Evolutionary conservation across 2,888 invertebrate species (phyloP), one percentile per base, ranked within the genome.

Genomic region (Cancer borealis): DNA sequence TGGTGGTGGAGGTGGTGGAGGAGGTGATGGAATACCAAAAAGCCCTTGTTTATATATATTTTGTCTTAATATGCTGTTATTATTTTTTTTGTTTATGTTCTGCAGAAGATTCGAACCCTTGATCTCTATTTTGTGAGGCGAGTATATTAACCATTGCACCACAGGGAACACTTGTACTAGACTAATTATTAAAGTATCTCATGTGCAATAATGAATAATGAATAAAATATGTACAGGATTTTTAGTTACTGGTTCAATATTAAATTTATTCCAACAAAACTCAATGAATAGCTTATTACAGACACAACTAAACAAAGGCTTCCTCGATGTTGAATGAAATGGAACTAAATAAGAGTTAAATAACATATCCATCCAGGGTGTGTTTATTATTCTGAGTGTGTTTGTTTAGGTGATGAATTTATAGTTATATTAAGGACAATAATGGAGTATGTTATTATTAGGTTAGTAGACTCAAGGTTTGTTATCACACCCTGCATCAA

Each of bases 1-100:
- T 73, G 73, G 17, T 73, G 73, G 73, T 73, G 73, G 73, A n/a
- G 73, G 73, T 73, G 73, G 73, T 73, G 73, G 73, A n/a, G 73
- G 73, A 6, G 26, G n/a, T 73, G 73, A 26, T 73, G n/a, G 5
- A 10, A 26, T 73, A 5, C 26, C 26, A n/a, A 73, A 2, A 73
- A 73, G 73, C 73, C n/a, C 73, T 73, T 73, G 8, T 26, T 73
- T 73, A 73, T 4, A 60, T 60, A 0, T 21, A 4, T 26, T 8
- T n/a, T 73, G 0, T 26, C n/a, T 73, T n/a, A 26, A 73, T 73
- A n/a, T 26, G 73, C 54, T 39, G 39, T 39, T 39, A 1, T 39
- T 39, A 14, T 60, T 21, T 60, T 60, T 60, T 17, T 1, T 21
- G 60, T 60, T 4, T 60, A 3, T 0, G 10, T 73, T 4, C n/a